Evolutionary conservation across 1,140 invertebrate species (phyloP), one percentile per base, ranked within the genome.

Genomic region (Drosophila neocordata): DNA sequence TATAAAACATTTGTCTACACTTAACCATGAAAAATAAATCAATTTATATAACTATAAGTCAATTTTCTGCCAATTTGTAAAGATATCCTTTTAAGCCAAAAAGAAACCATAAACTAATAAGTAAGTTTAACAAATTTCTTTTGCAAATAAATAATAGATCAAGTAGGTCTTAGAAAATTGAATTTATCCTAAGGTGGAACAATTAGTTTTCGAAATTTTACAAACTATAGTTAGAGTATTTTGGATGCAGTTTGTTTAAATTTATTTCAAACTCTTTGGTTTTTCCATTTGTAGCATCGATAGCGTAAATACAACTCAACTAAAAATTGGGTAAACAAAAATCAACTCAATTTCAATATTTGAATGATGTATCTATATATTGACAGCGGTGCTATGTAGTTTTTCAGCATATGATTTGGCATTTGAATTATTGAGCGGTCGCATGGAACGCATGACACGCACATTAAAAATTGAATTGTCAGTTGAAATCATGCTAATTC

Each of bases 361-460:
- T 66, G n/a, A 76, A 71, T 75, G 41, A 41, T 38, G 60, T 34
- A 41, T 38, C 56, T 34, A 38, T 11, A 71, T 64, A 65, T 66
- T 73, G 55, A 35, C 24, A 56, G 37, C 11, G 13, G 38, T 58
- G 52, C 69, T 73, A 41, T 70, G 55, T 7, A 58, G 44, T 66
- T 73, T 53, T 44, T 73, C 12, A 34, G 15, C 31, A 22, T 51
- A 20, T 73, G 57, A 79, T 59, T 31, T 65, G 68, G n/a, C 60
- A 71, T 41, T 66, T 57, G 72, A 48, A 48, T 48, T 48, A 48
- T 48, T 48, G 41, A 48, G 15, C 41, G 41, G 41, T 18, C 15
- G 9, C 41, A 48, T 48, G 15, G 15, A 48, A 48, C 41, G 7
- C 41, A 48, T 9, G 41, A 48, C 41, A 48, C 41, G 41, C 41